These are phyloP conservation scores for Brachylomia viminalis DNA, from an alignment of 2,888 invertebrate species.

Conservation along the genomic window DNA sequence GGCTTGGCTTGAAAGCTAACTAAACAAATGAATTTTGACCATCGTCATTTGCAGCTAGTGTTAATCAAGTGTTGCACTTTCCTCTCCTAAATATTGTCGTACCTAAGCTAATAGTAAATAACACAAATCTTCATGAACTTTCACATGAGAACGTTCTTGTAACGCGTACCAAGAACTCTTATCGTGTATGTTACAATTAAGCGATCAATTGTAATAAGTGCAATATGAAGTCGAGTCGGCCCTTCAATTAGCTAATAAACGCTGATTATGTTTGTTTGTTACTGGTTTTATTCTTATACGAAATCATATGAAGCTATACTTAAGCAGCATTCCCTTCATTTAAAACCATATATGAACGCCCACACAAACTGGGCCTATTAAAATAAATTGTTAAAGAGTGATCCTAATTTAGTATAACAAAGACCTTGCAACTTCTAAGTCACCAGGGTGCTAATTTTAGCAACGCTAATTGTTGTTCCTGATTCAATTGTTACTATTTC, in stretches of 20 bases:
- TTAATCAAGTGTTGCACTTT: neutral
- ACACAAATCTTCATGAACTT: conserved; percentile 41
- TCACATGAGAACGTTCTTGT: conserved; percentile 84
- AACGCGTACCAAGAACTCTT: conserved; percentile 64
- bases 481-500: conserved; percentile 76
- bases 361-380: conserved; percentile 36
- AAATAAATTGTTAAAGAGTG: conserved; percentile 38
- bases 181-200: conserved; percentile 80
- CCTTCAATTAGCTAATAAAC: conserved; percentile 67
- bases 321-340: conserved; percentile 28
- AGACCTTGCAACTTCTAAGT: conserved; percentile 62
- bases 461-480: conserved; percentile 67
- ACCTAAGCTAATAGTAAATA: conserved; percentile 1
- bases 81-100: neutral
- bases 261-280: conserved; percentile 66
- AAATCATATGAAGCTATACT: conserved; percentile 38
- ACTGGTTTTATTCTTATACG: conserved; percentile 46
- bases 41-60: neutral
- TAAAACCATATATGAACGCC: conserved; percentile 18
- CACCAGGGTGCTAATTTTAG: conserved; percentile 73
- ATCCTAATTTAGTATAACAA: conserved; percentile 61
- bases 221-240: conserved; percentile 76
- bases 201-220: conserved; percentile 83
- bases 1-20: neutral
- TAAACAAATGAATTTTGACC: neutral